Base-by-base conservation (phyloP, 1,140 invertebrate species). In the Antheraea mylitta region DNA sequence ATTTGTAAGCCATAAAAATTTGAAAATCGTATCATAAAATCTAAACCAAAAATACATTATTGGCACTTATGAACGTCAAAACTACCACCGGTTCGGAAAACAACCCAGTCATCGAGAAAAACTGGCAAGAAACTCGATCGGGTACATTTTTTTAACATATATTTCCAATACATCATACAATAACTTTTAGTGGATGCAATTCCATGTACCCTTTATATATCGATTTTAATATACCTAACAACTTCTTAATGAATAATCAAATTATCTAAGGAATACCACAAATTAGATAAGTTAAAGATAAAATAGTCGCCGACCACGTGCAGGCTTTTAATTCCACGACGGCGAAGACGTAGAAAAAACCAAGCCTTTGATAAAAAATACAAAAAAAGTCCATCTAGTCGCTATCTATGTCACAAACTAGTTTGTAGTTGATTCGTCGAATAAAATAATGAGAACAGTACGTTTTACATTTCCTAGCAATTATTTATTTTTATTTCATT, bases 361-460 rank as follows among this genome's bases (percentile, higher is more conserved):
- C 16, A 13, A 16, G 16, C 45, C 45, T 53, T 53, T 53, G 45
- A 53, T 16, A 53, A 53, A 53, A 53, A 13, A 16, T 16, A 53
- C 13, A 53, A 9, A 53, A 53, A 53, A 53, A 53, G 16, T 53
- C 45, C 11, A 53, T 53, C 45, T 53, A 53, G 45, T 53, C 16
- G 45, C 45, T 53, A 53, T 53, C 45, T 53, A 53, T 53, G 45
- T 53, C 45, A 53, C 45, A 53, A n/a, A 53, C 45, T 53, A 16
- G 16, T n/a, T 53, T 53, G 45, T 53, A 16, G 38, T 42, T 42
- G 45, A 53, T 53, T n/a, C 13, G 45, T 53, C 45, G 11, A 53
- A 53, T 53, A 53, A 53, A 53, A 53, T 53, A 53, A 53, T 53
- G 45, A 53, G 45, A 53, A 53, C 45, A 53, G 16, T 53, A 53